phyloP scores from a whole-genome alignment of 2,797 vertebrate species.

The Okamejei kenojei region DNA sequence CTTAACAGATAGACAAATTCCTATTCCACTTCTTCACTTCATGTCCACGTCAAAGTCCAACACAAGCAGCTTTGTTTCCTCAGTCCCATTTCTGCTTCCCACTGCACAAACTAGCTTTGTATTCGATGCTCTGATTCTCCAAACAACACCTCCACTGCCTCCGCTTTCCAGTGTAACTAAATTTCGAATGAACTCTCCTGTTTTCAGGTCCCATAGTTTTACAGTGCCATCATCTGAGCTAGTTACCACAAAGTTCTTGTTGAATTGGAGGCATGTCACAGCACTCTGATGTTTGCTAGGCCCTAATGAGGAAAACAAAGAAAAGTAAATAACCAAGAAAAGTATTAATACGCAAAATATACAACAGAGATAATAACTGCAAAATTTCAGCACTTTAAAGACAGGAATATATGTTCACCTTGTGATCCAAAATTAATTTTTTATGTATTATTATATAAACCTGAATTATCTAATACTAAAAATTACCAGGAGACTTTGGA shows the following conservation, averaged over 20 bases:
- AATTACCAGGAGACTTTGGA: neutral
- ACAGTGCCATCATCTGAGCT: conserved; percentile 98
- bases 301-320: conserved; percentile 63
- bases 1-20: conserved; percentile 60
- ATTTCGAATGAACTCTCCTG: conserved; percentile 98
- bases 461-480: neutral
- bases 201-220: conserved; percentile 98
- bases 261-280: conserved; percentile 99
- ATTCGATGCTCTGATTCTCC: conserved; percentile 97
- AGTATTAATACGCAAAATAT: neutral
- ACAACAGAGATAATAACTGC: neutral
- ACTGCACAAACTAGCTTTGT: conserved; percentile 98
- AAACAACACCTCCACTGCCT: conserved; percentile 94
- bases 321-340: neutral
- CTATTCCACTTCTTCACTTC: conserved; percentile 77
- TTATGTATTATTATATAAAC: neutral
- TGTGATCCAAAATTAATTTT: neutral
- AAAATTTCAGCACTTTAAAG: neutral
- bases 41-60: conserved; percentile 99
- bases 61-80: conserved; percentile 99
- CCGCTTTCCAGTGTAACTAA: conserved; percentile 99
- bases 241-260: conserved; percentile 99
- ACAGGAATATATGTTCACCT: neutral
- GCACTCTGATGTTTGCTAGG: conserved; percentile 99
- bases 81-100: conserved; percentile 96